These are phyloP conservation scores for Leptodactylus fuscus DNA, from an alignment of 2,113 vertebrate genomes.

Conservation along the genomic window DNA sequence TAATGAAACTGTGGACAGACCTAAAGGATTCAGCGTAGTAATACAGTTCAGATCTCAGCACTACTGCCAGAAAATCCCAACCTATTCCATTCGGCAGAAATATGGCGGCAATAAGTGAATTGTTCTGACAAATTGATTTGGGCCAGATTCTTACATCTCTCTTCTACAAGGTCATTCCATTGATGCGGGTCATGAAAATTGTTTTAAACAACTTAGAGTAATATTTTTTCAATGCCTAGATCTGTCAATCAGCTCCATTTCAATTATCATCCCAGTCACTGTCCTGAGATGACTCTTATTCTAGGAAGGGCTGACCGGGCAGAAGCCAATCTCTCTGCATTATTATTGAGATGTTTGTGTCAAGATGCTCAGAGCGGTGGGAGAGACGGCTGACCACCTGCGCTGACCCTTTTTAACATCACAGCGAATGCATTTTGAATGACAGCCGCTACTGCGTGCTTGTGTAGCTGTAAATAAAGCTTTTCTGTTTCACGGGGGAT, in stretches of 20 bases:
- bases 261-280: conserved; percentile 24
- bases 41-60: neutral
- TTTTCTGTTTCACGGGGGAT: neutral
- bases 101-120: neutral
- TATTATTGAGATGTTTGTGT: conserved; percentile 39
- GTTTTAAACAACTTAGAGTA: conserved; percentile 38
- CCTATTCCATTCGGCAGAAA: neutral
- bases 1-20: too few species aligned
- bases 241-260: conserved; percentile 47
- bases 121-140: conserved; percentile 45
- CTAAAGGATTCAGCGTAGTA: neutral
- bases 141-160: conserved; percentile 2
- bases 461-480: conserved; percentile 20
- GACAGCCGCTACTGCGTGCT: neutral
- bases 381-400: conserved; percentile 27
- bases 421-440: conserved; percentile 12
- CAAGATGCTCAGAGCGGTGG: neutral
- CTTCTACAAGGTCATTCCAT: conserved; percentile 32
- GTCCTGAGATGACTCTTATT: conserved; percentile 37
- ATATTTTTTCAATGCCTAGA: conserved; percentile 44
- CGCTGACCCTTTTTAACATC: conserved; percentile 23
- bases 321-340: conserved; percentile 21
- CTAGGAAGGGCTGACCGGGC: conserved; percentile 34
- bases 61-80: neutral
- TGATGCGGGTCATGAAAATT: conserved; percentile 28